A percentile compares a stretch with the other conserved stretches of the same genome.
Evolutionary conservation across 2,797 vertebrate species (phyloP).

Genomic region (Myiothlypis coronata): DNA sequence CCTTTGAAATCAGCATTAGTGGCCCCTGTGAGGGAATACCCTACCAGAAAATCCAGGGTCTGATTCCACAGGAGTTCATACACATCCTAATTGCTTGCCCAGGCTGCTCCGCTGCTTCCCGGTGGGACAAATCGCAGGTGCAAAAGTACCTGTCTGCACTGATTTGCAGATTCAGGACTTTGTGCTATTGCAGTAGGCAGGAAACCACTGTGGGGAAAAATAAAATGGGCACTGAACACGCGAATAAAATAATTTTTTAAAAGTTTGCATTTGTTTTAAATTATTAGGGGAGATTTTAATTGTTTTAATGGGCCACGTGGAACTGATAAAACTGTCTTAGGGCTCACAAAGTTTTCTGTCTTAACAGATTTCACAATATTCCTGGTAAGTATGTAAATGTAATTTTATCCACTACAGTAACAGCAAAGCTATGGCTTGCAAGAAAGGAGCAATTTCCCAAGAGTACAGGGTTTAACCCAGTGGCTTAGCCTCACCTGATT

Average conservation of each 20-base stretch:
- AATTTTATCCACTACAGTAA: background rate
- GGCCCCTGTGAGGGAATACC: slow-evolving; percentile 10
- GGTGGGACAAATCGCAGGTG: background rate
- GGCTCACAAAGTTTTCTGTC: background rate
- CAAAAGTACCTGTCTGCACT: background rate
- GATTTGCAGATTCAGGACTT: slow-evolving; percentile 40
- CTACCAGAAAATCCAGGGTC: background rate
- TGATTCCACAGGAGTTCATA: background rate
- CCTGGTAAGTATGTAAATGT: background rate
- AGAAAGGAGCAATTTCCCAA: background rate
- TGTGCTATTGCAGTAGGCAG: background rate
- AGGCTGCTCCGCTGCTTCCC: background rate
- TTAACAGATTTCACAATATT: background rate
- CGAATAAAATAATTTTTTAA: background rate
- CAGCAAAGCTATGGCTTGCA: background rate
- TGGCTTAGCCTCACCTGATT: background rate
- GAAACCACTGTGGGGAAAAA: background rate
- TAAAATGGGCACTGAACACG: background rate
- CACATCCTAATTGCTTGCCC: slow-evolving; percentile 9
- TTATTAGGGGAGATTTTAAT: background rate
- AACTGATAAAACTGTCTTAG: background rate
- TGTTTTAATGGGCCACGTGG: background rate
- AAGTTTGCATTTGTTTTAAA: background rate
- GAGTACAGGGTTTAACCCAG: background rate
- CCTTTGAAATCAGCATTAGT: background rate